Evolutionary conservation across 2,888 invertebrate species (phyloP).

Genomic region (Toxonevra muliebris): DNA sequence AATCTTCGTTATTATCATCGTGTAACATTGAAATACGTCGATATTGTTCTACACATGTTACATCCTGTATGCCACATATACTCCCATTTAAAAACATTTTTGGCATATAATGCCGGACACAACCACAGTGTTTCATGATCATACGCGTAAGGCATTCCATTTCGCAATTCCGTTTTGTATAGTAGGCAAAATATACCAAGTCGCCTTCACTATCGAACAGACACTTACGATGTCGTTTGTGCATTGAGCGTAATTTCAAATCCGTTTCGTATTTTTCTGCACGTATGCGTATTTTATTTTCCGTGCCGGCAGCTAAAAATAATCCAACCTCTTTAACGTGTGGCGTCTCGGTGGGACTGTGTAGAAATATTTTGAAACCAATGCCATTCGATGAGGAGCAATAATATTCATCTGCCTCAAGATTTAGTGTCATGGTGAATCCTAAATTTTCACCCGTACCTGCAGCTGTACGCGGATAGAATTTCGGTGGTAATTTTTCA

Average conservation of each 20-base stretch:
- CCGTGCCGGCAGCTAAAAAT: constrained; percentile 39
- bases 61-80: constrained; percentile 76
- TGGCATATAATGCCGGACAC: constrained; percentile 51
- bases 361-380: constrained; percentile 50
- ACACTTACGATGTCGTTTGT: constrained; percentile 67
- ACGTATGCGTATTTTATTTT: constrained; percentile 43
- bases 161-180: constrained; percentile 78
- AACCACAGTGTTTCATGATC: constrained; percentile 60
- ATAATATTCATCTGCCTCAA: constrained; percentile 75
- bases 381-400: constrained; percentile 76
- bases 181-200: constrained; percentile 72
- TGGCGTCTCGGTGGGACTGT: constrained; percentile 44
- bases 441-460: constrained; percentile 76
- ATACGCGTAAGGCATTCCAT: constrained; percentile 79
- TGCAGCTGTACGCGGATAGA: constrained; percentile 66
- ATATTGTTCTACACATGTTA: constrained; percentile 64
- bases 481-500: constrained; percentile 66
- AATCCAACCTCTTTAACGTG: constrained; percentile 43
- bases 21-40: constrained; percentile 34
- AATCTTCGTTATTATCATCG: constrained; percentile 33
- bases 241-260: constrained; percentile 28
- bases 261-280: constrained; percentile 39
- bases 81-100: constrained; percentile 72
- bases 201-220: constrained; percentile 75
- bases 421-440: constrained; percentile 73